Conservation (phyloP, 2,888 invertebrate species). For the Chymomyza amoena region DNA sequence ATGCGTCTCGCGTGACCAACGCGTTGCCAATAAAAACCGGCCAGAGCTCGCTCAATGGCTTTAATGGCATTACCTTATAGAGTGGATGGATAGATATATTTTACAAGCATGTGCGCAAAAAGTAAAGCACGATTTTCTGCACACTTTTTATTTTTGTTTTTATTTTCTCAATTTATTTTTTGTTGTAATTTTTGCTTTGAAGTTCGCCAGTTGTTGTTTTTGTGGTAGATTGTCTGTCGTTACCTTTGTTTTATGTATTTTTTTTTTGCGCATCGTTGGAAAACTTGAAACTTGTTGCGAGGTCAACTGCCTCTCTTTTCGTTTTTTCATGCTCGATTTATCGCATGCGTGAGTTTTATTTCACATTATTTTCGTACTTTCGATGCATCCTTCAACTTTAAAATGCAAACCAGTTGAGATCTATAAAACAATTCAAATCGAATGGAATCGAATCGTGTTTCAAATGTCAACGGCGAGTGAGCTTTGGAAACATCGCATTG, state of each 20-base stretch:
- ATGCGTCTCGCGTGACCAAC: background rate
- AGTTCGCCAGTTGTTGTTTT: slow-evolving; percentile 41
- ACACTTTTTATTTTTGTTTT: slow-evolving; percentile 51
- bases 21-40: background rate
- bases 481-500: slow-evolving; percentile 36
- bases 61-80: background rate
- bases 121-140: slow-evolving; percentile 51
- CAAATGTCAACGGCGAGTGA: slow-evolving; percentile 60
- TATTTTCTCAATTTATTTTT: slow-evolving; percentile 6
- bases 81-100: background rate
- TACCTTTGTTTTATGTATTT: slow-evolving; percentile 1
- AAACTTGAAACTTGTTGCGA: slow-evolving; percentile 68
- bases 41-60: background rate
- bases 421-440: slow-evolving; percentile 29
- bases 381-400: slow-evolving; percentile 67
- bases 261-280: slow-evolving; percentile 41
- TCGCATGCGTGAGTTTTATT: slow-evolving; percentile 39
- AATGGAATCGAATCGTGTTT: slow-evolving; percentile 60
- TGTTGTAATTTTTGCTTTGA: slow-evolving; percentile 27
- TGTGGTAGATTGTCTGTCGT: background rate
- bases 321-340: slow-evolving; percentile 54
- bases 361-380: slow-evolving; percentile 48
- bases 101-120: background rate
- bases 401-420: slow-evolving; percentile 16
- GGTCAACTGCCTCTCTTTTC: slow-evolving; percentile 67